Percentiles rank a stretch among this genome's conserved stretches.
Evolutionary conservation across 2,888 invertebrate genomes (phyloP).

Genomic region (Sisyra terminalis): DNA sequence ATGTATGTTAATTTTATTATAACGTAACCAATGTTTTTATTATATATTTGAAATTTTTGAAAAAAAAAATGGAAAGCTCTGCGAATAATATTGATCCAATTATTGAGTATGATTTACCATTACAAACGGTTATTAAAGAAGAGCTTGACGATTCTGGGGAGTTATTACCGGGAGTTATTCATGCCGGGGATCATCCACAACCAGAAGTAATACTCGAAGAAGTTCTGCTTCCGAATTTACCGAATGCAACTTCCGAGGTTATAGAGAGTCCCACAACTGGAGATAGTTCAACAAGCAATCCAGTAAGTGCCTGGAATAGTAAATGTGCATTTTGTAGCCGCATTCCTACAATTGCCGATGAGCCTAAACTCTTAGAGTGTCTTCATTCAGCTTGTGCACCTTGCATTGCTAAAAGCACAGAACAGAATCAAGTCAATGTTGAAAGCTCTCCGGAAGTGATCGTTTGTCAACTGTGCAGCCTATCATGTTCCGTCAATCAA

Average conservation of each 20-base stretch:
- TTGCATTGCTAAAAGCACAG: constrained; percentile 28
- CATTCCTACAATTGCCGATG: constrained; percentile 34
- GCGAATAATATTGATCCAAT: no score
- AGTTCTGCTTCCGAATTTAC: no score
- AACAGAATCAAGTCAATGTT: constrained; percentile 25
- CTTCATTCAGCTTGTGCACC: constrained; percentile 66
- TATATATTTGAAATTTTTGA: no score
- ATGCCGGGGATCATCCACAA: constrained; percentile 1
- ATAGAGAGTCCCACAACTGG: constrained; percentile 25
- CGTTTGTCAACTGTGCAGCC: constrained; percentile 56
- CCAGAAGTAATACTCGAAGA: constrained; percentile 2
- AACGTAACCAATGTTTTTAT: no score
- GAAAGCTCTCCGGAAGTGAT: constrained; percentile 28
- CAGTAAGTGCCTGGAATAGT: constrained; percentile 10
- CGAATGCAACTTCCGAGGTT: constrained; percentile 3
- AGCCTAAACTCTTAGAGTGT: constrained; percentile 74
- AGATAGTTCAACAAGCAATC: constrained; percentile 18
- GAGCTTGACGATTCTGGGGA: constrained; percentile 6
- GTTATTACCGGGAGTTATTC: neutral
- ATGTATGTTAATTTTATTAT: no score
- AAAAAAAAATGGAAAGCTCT: no score
- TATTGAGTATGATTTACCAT: constrained; percentile 1
- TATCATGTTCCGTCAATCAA: constrained; percentile 50
- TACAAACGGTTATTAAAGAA: constrained; percentile 5
- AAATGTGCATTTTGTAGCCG: constrained; percentile 30